Evolutionary conservation across 2,888 invertebrate genomes (phyloP), one percentile per base, ranked within the genome.

Genomic region (Brachylomia viminalis): DNA sequence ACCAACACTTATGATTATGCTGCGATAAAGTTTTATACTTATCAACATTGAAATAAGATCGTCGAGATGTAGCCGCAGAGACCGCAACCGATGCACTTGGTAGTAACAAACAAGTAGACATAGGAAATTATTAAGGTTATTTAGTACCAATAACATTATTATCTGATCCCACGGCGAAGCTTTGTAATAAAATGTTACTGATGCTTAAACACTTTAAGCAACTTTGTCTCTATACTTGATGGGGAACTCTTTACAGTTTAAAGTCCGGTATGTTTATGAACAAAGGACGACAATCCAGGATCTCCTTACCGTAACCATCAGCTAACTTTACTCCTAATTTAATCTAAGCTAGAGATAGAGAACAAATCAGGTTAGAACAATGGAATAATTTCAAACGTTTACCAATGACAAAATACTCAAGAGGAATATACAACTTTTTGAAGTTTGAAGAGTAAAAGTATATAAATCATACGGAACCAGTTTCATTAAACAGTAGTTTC

Each of bases 81-180:
- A 87, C 87, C 87, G 49, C 87, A 87, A 72, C 54, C 62, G 47
- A 61, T 68, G 69, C 59, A 62, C 56, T 77, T 77, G 72, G 20
- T 84, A 58, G 15, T 33, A 52, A 56, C 38, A 70, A 70, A 80
- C 38, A 72, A 81, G 67, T 66, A 56, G 42, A 70, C 54, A 68
- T 4, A 52, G 64, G 64, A 61, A 17, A 71, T 64, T 67, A 82
- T 69, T 59, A 33, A 71, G 20, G 20, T 68, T 74, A 74, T 64
- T 59, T 47, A 77, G 10, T 64, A 52, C 67, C 10, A 13, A 17
- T 61, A 17, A 52, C 8, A 47, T 62, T 52, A 38, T 23, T 52
- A 59, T 42, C 30, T 33, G 65, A 59, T 38, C 23, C 33, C 59
- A 61, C 52, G 13, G n/a, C 10, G 47, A 61, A 30, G 33, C 30